Evolutionary conservation across 2,797 vertebrate species (phyloP).

Genomic region (Lindbergichthys nudifrons): DNA sequence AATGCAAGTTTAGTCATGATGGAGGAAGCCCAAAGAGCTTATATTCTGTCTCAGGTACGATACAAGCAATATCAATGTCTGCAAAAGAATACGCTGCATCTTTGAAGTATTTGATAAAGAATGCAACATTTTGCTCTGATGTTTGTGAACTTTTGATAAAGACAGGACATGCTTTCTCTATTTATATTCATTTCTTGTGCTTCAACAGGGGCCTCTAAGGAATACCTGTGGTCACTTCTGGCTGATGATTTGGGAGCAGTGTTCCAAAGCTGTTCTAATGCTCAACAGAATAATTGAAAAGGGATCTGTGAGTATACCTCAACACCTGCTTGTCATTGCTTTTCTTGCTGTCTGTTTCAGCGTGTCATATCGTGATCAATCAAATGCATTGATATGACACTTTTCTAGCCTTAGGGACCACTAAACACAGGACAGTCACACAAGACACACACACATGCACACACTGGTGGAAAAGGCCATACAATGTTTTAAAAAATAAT

Average conservation of each 20-base stretch:
- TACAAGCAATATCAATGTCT: neutral
- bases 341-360: neutral
- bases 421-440: no score
- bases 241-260: conserved; percentile 98
- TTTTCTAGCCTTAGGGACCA: no score
- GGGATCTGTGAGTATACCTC: conserved; percentile 90
- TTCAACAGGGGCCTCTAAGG: conserved; percentile 92
- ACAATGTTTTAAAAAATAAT: no score
- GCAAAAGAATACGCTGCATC: neutral
- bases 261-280: conserved; percentile 97
- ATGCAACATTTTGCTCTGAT: conserved; percentile 6
- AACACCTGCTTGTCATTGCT: conserved; percentile 1
- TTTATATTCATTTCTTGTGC: conserved; percentile 17
- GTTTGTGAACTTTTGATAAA: neutral
- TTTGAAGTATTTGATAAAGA: neutral
- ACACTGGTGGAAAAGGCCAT: no score
- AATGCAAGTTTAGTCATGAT: conserved; percentile 94
- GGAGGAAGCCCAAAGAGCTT: conserved; percentile 93
- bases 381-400: no score
- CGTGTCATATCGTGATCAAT: neutral
- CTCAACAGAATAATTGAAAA: conserved; percentile 97
- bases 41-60: conserved; percentile 95
- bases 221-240: conserved; percentile 99
- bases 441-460: no score
- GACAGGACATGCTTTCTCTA: neutral